Base-by-base conservation (phyloP, 2,797 vertebrate genomes). In the Hippopotamyrus pictus region DNA sequence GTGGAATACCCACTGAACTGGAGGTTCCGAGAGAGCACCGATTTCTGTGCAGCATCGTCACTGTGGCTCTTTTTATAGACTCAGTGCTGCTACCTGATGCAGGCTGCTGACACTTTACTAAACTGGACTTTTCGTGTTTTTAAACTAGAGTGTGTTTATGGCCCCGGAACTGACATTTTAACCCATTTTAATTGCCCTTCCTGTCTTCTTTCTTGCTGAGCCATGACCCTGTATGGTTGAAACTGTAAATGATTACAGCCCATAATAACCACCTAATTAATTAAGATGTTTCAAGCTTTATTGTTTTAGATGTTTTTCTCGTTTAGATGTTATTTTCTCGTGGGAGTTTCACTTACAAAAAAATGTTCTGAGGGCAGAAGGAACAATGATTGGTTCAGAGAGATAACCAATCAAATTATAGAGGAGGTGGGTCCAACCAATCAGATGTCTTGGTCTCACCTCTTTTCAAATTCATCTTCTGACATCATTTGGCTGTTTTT, bases 401-500 rank as follows among this genome's bases (percentile, higher is more conserved):
- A 57, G 19, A n/a, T n/a, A 57, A 57, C 14, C 19, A 57, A 57
- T 57, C 17, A 57, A 57, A 54, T 54, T n/a, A 17, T 54, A 19
- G 53, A 54, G 17, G 53, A 54, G 53, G 17, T 6, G 17, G 53
- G 53, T 54, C 53, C 53, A 19, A 54, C 53, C 53, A 54, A 54
- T 54, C 17, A 54, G 53, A n/a, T 19, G 54, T 59, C 19, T 59
- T 59, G 19, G 54, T 22, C 54, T 59, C 54, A 59, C 54, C 54
- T 29, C 22, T 12, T 73, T 17, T 37, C 1, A 73, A 37, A 17
- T 73, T 25, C 29, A 37, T 73, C 29, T 62, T 79, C 73, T 79
- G 33, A 44, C 41, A 73, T 79, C 93, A 92, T 90, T 88, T 53
- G 53, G 90, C 73, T 91, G 89, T 84, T 89, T 19, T 87, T 19